These are phyloP conservation scores for Athripsodes cinereus DNA, from an alignment of 2,888 invertebrate species.

Conservation along the genomic window DNA sequence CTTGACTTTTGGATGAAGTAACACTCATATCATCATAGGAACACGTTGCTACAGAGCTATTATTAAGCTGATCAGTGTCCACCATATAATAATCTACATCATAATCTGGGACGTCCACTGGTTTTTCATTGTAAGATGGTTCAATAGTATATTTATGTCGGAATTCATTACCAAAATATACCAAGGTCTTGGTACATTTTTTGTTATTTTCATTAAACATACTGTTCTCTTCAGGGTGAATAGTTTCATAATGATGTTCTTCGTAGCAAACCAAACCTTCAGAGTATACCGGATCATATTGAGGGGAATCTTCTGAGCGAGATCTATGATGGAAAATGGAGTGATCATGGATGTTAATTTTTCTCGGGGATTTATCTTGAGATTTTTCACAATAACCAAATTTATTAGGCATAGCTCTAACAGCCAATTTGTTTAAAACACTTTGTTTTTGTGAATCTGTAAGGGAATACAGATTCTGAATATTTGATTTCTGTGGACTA, in stretches of 20 bases:
- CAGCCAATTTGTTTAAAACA: conserved; percentile 44
- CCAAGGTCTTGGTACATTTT: conserved; percentile 14
- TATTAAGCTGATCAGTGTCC: conserved; percentile 17
- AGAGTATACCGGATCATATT: conserved; percentile 45
- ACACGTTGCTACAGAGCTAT: conserved; percentile 30
- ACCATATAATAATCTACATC: conserved; percentile 15
- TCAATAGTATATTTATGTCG: neutral
- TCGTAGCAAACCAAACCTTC: conserved; percentile 35
- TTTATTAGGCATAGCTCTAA: conserved; percentile 61
- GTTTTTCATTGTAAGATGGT: conserved; percentile 31
- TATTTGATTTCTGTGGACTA: conserved; percentile 22
- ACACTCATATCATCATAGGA: conserved; percentile 55
- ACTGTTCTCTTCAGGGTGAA: conserved; percentile 25
- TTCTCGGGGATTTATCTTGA: conserved; percentile 14
- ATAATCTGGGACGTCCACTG: conserved; percentile 35
- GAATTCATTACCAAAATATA: conserved; percentile 14
- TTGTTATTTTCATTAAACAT: conserved; percentile 24
- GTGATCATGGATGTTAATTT: conserved; percentile 11
- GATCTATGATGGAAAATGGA: conserved; percentile 7
- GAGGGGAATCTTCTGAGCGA: conserved; percentile 24
- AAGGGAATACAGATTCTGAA: conserved; percentile 27
- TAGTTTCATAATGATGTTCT: conserved; percentile 42
- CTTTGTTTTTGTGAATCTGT: conserved; percentile 27
- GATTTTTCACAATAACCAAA: conserved; percentile 15
- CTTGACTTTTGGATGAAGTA: conserved; percentile 33